Evolutionary conservation across 2,797 vertebrate genomes (phyloP).

Genomic region (Halcyon badia): DNA sequence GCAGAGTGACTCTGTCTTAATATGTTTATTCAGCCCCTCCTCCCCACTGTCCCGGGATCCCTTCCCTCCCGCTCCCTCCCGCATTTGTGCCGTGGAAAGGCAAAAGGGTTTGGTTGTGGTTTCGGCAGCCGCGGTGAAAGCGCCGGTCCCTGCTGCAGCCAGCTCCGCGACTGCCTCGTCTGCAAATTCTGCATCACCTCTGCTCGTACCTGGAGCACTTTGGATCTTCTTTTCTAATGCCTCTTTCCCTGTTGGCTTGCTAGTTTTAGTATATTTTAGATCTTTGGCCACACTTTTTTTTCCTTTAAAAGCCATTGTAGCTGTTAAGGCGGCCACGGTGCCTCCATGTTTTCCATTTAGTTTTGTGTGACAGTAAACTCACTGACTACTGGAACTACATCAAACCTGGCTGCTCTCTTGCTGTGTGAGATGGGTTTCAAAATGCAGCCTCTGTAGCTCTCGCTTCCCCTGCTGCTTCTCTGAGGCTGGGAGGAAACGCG

Average conservation of each 20-base stretch:
- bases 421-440: not conserved
- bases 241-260: not conserved
- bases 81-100: not conserved
- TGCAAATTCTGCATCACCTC: not conserved
- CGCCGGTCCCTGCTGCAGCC: not conserved
- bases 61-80: not conserved
- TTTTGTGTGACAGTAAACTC: not conserved
- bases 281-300: not conserved
- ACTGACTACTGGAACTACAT: not conserved
- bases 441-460: not conserved
- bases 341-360: not conserved
- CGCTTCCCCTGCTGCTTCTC: not conserved
- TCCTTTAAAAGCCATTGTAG: not conserved
- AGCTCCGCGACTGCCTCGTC: not conserved
- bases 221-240: not conserved
- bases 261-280: not conserved
- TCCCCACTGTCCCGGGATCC: not conserved
- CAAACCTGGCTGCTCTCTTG: not conserved
- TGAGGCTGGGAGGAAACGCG: not conserved
- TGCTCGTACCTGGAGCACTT: not conserved
- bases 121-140: not conserved
- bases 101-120: not conserved
- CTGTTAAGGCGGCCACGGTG: rapidly evolving
- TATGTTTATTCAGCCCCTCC: not conserved
- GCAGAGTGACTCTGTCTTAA: not conserved